phyloP scores from a whole-genome alignment of 2,888 invertebrate genomes.

The Lasiommata megera region DNA sequence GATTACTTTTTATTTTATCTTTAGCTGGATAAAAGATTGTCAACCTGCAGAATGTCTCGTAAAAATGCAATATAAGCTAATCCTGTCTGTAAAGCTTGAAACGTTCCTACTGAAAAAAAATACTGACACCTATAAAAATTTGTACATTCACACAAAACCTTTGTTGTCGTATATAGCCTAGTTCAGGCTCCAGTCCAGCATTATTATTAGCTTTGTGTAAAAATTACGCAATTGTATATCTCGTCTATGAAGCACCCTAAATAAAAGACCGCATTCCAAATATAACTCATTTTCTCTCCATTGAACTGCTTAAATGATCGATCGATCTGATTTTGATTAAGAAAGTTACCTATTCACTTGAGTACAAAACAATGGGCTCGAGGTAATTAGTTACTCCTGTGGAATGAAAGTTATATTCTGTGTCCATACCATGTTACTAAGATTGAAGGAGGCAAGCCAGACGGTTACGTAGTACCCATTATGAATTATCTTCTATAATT shows the following conservation, averaged over 20 bases:
- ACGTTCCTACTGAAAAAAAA: no score
- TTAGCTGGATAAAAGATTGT: no score
- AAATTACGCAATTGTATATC: not conserved
- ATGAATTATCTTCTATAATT: no score
- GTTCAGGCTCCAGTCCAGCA: no score
- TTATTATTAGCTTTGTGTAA: not conserved
- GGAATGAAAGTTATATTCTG: not conserved
- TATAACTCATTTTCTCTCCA: conserved; percentile 6
- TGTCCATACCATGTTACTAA: not conserved
- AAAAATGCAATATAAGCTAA: no score
- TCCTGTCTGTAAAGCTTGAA: no score
- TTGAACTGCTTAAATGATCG: conserved; percentile 9
- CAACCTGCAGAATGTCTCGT: no score
- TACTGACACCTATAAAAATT: no score
- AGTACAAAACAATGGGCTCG: not conserved
- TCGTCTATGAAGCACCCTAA: not conserved
- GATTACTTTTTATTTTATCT: no score
- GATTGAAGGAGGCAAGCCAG: not conserved
- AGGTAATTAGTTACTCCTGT: conserved; percentile 2
- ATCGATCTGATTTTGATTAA: not conserved
- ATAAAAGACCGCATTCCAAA: not conserved
- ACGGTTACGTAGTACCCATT: not conserved
- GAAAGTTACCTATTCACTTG: not conserved
- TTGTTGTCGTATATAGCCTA: no score
- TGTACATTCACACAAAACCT: no score